A percentile compares a stretch with the other conserved stretches of the same genome.
These are phyloP conservation scores for Apteryx mantelli DNA, from an alignment of 2,113 vertebrate genomes.

Conservation along the genomic window DNA sequence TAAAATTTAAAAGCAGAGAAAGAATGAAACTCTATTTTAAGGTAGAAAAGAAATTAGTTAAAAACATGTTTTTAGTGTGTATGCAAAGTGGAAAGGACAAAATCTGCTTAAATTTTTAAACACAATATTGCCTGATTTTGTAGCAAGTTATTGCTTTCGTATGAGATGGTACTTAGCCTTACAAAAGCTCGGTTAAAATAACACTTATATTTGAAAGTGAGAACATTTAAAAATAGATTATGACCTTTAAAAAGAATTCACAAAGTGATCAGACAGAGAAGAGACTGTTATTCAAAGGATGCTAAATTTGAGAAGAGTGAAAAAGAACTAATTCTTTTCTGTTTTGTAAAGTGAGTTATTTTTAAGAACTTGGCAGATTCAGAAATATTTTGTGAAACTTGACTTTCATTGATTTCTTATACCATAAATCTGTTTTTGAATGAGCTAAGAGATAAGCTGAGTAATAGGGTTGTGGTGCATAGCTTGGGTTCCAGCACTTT, in stretches of 20 bases:
- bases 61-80: not conserved
- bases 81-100: not conserved
- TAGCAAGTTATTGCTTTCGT: not conserved
- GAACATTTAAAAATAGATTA: not conserved
- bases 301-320: not conserved
- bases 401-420: not conserved
- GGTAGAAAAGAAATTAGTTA: not conserved
- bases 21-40: not conserved
- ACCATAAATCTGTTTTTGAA: not conserved
- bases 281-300: not conserved
- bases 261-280: not conserved
- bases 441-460: not conserved
- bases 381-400: not conserved
- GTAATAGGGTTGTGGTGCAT: not conserved
- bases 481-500: not conserved
- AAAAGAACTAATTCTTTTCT: not conserved
- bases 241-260: not conserved
- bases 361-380: not conserved
- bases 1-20: not conserved
- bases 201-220: not conserved
- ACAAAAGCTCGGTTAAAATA: not conserved
- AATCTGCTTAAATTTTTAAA: not conserved
- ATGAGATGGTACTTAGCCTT: not conserved
- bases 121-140: not conserved
- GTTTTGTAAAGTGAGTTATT: rapidly evolving